Base-by-base conservation (phyloP, 2,797 vertebrate species). In the Chanos chanos region DNA sequence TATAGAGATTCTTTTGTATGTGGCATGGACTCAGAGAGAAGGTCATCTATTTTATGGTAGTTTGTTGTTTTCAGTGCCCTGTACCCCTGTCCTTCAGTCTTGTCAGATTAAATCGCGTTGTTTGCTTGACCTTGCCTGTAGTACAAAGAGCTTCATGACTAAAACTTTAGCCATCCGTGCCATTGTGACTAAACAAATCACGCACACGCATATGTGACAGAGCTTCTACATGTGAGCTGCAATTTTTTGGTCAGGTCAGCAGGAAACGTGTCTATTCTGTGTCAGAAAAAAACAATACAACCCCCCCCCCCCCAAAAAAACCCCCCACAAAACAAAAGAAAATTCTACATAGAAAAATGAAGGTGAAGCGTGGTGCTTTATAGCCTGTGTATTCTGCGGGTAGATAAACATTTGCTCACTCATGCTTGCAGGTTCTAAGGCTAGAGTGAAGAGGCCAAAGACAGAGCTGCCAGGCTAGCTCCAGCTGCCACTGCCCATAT, bases 61-160 rank as follows among this genome's bases (percentile, higher is more conserved):
- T 61, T 64, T 59, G 43, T 49, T 54, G 68, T 51, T 27, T 58
- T 60, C 53, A 34, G 52, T 54, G 56, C 63, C 64, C 64, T 54
- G 53, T 64, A 61, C 66, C 59, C 62, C 61, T 55, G 49, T 60
- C 60, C 67, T 43, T 10, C 67, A 30, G 39, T 61, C 31, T 64
- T 66, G 72, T 72, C 68, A 63, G 51, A 69, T 69, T 64, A 67
- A 73, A 70, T 70, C 61, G 40, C 7, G 24, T 64, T 75, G 67
- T 73, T 62, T 66, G 59, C 40, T 49, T 64, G 73, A 76, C 73
- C 71, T 74, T 76, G 71, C 71, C 67, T 55, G 67, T 55, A 69
- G 73, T 72, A 66, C 39, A n/a, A 54, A 55, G 49, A 47, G 55
- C 51, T 50, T 64, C 55, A 19, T 61, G 66, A 72, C 60, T 77